Percentiles rank a stretch among this genome's conserved stretches.
These are phyloP conservation scores for Phenganax stokvisi DNA, from an alignment of 92 coral and sea anemone genomes.

Conservation along the genomic window DNA sequence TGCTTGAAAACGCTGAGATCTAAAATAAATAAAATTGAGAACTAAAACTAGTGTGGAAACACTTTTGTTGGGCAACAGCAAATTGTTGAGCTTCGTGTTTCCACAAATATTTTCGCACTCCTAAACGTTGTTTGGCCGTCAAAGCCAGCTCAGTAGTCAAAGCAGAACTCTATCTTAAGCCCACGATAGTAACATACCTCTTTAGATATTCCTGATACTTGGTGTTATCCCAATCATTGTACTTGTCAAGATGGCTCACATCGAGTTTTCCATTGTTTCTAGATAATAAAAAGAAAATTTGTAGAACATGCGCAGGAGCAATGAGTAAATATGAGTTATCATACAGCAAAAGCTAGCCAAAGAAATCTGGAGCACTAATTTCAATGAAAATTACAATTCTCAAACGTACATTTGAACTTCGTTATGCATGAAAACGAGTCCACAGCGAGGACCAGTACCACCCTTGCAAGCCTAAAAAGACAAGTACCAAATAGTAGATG, in stretches of 20 bases:
- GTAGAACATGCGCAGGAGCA: too few species aligned
- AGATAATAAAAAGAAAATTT: background rate
- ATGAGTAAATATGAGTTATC: too few species aligned
- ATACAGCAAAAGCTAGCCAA: too few species aligned
- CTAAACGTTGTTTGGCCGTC: too few species aligned
- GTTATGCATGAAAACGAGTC: conserved; percentile 79
- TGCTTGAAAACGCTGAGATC: conserved; percentile 38
- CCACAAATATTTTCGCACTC: too few species aligned
- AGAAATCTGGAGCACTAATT: too few species aligned
- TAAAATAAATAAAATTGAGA: conserved; percentile 20
- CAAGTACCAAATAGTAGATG: background rate
- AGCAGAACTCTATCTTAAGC: too few species aligned
- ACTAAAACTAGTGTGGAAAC: background rate
- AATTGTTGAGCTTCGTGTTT: too few species aligned
- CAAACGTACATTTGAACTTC: conserved; percentile 65
- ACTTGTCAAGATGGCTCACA: conserved; percentile 61
- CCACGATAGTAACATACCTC: conserved; percentile 41
- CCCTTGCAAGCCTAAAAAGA: conserved; percentile 72
- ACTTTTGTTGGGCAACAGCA: background rate
- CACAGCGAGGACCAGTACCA: conserved; percentile 83
- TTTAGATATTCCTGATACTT: conserved; percentile 56
- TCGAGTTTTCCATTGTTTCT: conserved; percentile 48
- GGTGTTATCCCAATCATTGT: conserved; percentile 80
- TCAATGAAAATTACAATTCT: background rate
- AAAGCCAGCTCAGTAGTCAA: background rate